phyloP scores from a whole-genome alignment of 2,888 invertebrate species.

The Drosophila austrosaltans region DNA sequence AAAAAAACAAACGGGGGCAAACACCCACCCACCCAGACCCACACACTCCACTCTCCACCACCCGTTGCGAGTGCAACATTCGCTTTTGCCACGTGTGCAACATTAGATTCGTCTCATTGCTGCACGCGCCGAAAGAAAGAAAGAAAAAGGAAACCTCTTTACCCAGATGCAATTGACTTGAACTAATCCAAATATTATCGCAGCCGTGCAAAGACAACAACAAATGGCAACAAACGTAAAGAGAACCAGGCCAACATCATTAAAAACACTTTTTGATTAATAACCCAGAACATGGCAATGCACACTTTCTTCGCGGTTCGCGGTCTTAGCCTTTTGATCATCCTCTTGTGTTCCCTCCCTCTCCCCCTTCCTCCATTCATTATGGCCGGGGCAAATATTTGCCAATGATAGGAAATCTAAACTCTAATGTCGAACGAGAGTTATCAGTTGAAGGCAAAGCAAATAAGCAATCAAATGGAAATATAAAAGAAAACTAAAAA shows the following conservation, averaged over 20 bases:
- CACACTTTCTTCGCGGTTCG: conserved; percentile 52
- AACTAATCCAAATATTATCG: conserved; percentile 81
- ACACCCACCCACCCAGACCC: conserved; percentile 30
- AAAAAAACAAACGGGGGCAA: conserved; percentile 16
- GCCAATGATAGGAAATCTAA: conserved; percentile 53
- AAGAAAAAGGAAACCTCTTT: conserved; percentile 34
- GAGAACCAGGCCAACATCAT: conserved; percentile 62
- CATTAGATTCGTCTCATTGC: conserved; percentile 79
- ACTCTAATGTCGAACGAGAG: conserved; percentile 49
- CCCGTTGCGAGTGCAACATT: conserved; percentile 58
- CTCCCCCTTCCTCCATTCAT: neutral
- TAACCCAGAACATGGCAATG: conserved; percentile 56
- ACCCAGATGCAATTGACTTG: conserved; percentile 80
- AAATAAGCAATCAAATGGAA: conserved; percentile 35
- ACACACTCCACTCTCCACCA: conserved; percentile 36
- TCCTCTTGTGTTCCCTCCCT: conserved; percentile 2
- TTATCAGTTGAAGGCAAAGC: conserved; percentile 61
- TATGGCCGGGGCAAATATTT: conserved; percentile 60
- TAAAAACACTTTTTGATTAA: conserved; percentile 76
- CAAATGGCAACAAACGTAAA: conserved; percentile 36
- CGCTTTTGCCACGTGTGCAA: conserved; percentile 70
- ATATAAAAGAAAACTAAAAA: conserved; percentile 5
- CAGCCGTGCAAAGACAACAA: conserved; percentile 60
- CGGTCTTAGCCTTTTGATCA: conserved; percentile 61
- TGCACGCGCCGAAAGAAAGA: conserved; percentile 55